Percentiles rank a stretch among this genome's conserved stretches.
These are phyloP conservation scores for Echinarachnius parma DNA, from an alignment of 53 echinoderm and acorn worm genomes.

Conservation along the genomic window DNA sequence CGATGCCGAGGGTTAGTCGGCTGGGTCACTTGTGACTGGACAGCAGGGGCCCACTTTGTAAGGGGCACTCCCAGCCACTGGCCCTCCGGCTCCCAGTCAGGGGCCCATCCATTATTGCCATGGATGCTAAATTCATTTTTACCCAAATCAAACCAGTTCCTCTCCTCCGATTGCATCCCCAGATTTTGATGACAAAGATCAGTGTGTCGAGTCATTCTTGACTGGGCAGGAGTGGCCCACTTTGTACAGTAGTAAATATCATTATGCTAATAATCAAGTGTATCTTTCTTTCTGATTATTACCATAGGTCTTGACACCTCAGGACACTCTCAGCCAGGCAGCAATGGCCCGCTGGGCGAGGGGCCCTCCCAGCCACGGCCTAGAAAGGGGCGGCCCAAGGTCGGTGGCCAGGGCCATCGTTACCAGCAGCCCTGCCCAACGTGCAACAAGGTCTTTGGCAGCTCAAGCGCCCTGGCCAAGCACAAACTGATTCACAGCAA, in stretches of 20 bases:
- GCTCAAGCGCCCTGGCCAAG: slow-evolving; percentile 98
- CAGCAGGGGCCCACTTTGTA: too few relatives aligned
- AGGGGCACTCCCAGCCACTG: too few relatives aligned
- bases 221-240: too few relatives aligned
- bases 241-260: too few relatives aligned
- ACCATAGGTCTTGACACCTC: slow-evolving; percentile 21
- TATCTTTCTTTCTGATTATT: neutral
- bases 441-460: slow-evolving; percentile 94
- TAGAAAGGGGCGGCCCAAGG: slow-evolving; percentile 90
- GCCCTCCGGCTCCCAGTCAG: too few relatives aligned
- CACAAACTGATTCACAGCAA: slow-evolving; percentile 99
- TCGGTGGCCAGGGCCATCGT: slow-evolving; percentile 79
- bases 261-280: neutral
- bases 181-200: too few relatives aligned
- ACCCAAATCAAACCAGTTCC: too few relatives aligned
- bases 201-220: too few relatives aligned
- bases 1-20: neutral
- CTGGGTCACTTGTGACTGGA: too few relatives aligned
- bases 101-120: too few relatives aligned
- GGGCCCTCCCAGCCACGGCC: slow-evolving; percentile 51
- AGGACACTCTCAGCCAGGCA: slow-evolving; percentile 38
- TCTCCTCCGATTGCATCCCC: too few relatives aligned
- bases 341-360: slow-evolving; percentile 45
- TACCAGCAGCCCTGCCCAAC: slow-evolving; percentile 96
- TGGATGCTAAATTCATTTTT: too few relatives aligned